These are phyloP conservation scores for Pyralis farinalis DNA, from an alignment of 2,888 invertebrate genomes.

Conservation along the genomic window DNA sequence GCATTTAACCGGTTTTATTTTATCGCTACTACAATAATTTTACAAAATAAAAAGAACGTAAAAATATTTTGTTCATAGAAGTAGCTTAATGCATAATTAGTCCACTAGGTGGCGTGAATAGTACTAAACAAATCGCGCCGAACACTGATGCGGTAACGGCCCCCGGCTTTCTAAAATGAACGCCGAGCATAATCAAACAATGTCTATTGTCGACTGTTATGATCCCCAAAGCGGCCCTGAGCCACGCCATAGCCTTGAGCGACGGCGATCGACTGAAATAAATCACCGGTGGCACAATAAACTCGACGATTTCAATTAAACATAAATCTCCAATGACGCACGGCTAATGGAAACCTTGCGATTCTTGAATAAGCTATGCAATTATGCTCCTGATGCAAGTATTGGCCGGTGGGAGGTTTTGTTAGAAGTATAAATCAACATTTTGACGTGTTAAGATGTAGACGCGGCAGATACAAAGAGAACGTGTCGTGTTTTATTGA, in stretches of 20 bases:
- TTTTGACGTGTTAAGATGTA: constrained; percentile 12
- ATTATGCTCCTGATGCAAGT: constrained; percentile 30
- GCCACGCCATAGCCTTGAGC: constrained; percentile 37
- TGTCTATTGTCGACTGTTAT: constrained; percentile 42
- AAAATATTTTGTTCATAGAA: too few species aligned
- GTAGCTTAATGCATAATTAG: too few species aligned
- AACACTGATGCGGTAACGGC: not conserved
- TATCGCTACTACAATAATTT: too few species aligned
- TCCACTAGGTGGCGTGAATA: constrained; percentile 5
- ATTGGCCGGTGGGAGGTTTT: constrained; percentile 11
- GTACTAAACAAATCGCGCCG: not conserved
- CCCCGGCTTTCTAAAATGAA: constrained; percentile 7
- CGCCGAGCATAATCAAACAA: constrained; percentile 43
- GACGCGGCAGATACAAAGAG: constrained; percentile 8
- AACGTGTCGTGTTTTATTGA: not conserved
- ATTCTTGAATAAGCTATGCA: constrained; percentile 19
- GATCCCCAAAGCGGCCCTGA: constrained; percentile 16
- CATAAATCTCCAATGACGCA: constrained; percentile 69
- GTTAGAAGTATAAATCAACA: constrained; percentile 9
- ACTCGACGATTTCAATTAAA: constrained; percentile 74
- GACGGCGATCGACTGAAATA: constrained; percentile 42
- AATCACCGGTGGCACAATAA: constrained; percentile 68
- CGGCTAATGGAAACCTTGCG: constrained; percentile 57
- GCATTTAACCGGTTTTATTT: too few species aligned
- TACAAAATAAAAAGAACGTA: too few species aligned